These are phyloP conservation scores for Deilephila porcellus DNA, from an alignment of 2,888 invertebrate genomes.

Conservation along the genomic window DNA sequence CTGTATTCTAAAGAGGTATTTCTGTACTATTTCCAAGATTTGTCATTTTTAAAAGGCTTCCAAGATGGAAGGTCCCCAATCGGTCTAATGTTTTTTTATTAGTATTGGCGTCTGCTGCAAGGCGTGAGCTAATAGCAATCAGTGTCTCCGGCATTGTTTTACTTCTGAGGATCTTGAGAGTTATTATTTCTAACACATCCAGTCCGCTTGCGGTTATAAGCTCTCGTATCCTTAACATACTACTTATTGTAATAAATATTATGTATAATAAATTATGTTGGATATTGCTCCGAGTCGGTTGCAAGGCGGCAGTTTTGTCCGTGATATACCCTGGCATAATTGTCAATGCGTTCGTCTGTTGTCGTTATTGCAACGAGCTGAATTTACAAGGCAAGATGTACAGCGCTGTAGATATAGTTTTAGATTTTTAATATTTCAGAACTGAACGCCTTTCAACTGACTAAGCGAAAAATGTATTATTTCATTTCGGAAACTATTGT, in stretches of 20 bases:
- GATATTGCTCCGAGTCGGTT: slow-evolving; percentile 1
- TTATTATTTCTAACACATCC: background rate
- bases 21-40: too few relatives aligned
- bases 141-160: background rate
- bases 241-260: slow-evolving; percentile 19
- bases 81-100: too few relatives aligned
- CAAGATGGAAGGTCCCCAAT: too few relatives aligned
- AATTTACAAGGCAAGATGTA: background rate
- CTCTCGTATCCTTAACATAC: background rate
- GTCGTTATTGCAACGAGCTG: background rate
- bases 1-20: too few relatives aligned
- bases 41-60: too few relatives aligned
- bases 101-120: background rate
- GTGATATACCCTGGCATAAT: background rate
- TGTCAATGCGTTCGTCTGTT: background rate
- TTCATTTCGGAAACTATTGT: slow-evolving; percentile 24
- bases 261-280: slow-evolving; percentile 14
- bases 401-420: background rate
- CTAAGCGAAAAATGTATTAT: background rate
- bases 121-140: background rate
- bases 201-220: background rate
- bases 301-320: background rate
- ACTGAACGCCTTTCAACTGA: background rate
- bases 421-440: background rate
- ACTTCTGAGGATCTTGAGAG: background rate